Base-by-base conservation (phyloP, 2,113 vertebrate genomes). In the Phyllostomus discolor region DNA sequence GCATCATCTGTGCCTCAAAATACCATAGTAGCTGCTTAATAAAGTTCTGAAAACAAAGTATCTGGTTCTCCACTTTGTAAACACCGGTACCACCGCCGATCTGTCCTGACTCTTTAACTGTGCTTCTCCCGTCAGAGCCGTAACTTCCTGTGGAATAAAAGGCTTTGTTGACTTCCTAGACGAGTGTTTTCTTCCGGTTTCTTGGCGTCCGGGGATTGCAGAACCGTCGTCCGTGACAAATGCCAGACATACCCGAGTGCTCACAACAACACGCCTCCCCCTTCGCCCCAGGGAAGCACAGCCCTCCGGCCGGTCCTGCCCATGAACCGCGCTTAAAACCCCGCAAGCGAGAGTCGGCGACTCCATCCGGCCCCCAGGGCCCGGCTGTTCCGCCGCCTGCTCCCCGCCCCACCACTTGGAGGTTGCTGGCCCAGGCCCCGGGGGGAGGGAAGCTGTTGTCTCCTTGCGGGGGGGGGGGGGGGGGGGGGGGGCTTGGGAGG, bases 111-210 rank as follows among this genome's bases (percentile, higher is more conserved):
- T 94, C 85, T 79, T 35, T 33, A 28, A n/a, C 64, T n/a, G 78
- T 79, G 50, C 80, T 79, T n/a, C 84, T 93, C 79, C 35, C 50
- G 26, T 67, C 93, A 83, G 91, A 94, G 75, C 83, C 28, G 0
- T 75, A 84, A 78, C 94, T 57, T 94, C 95, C 95, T 97, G 88
- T 95, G 97, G 97, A 97, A 98, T 97, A 98, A 97, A 98, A 88
- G 31, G 83, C 54, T 4, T 64, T 90, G 83, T 91, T 83, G 84
- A 88, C 93, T 93, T 92, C 84, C 62, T 67, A 79, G 14, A 82
- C 14, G 22, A 1, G 15, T 41, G 88, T 59, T 72, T 82, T 57
- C 67, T 82, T 59, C 87, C 81, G 43, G 88, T 48, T 80, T 95
- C 81, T 86, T 76, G 64, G 73, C 66, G 62, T 70, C 48, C 24